Evolutionary conservation across 2,113 vertebrate genomes (phyloP).

Genomic region (Lipotes vexillifer): DNA sequence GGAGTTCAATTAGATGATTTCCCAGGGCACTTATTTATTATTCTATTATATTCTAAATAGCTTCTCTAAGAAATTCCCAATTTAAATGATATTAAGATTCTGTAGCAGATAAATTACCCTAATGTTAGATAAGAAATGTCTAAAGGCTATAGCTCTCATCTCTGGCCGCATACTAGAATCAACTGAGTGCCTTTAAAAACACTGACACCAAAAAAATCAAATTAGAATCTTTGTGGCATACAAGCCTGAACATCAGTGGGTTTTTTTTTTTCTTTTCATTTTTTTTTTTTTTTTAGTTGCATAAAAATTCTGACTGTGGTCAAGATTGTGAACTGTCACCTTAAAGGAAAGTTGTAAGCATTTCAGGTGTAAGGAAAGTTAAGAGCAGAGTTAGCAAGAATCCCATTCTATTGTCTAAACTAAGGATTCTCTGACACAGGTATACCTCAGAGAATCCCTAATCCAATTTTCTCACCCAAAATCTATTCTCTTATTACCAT

Average conservation of each 20-base stretch:
- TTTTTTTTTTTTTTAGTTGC: background rate
- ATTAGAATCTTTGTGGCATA: background rate
- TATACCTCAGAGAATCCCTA: background rate
- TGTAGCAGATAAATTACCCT: background rate
- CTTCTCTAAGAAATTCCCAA: background rate
- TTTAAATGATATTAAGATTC: slow-evolving; percentile 21
- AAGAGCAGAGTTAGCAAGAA: background rate
- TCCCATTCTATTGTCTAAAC: background rate
- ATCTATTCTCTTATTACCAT: background rate
- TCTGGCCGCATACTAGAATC: background rate
- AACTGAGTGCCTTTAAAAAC: background rate
- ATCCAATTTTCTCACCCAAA: background rate
- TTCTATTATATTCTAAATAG: slow-evolving; percentile 3
- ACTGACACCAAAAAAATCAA: background rate
- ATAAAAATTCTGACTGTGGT: background rate
- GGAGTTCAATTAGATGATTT: background rate
- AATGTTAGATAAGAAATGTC: background rate
- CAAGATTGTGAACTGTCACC: background rate
- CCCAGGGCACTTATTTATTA: slow-evolving; percentile 16
- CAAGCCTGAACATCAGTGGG: background rate
- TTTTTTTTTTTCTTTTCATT: background rate
- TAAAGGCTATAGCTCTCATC: background rate
- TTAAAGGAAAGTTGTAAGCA: background rate
- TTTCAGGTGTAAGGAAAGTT: background rate
- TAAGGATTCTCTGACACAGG: background rate